Percentiles rank a stretch among this genome's conserved stretches.
phyloP scores from a whole-genome alignment of 2,888 invertebrate genomes.

The Orthosia gracilis region DNA sequence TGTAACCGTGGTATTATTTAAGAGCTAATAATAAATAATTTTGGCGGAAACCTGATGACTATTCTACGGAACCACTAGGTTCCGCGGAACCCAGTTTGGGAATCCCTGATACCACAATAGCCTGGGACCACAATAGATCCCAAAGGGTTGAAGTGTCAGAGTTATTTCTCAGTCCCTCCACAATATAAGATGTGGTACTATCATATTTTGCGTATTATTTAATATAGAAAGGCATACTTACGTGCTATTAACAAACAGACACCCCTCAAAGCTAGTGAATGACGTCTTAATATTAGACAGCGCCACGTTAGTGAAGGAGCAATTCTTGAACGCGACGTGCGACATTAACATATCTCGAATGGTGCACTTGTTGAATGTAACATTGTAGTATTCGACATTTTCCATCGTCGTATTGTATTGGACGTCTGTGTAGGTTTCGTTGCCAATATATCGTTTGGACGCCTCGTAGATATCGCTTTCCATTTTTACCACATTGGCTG shows the following conservation, averaged over 20 bases:
- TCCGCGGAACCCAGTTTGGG: too few relatives aligned
- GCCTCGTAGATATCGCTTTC: slow-evolving; percentile 80
- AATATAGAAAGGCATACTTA: slow-evolving; percentile 72
- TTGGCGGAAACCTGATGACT: too few relatives aligned
- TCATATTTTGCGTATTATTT: too few relatives aligned
- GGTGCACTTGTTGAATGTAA: slow-evolving; percentile 92
- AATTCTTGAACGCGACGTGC: slow-evolving; percentile 94
- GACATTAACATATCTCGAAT: slow-evolving; percentile 93
- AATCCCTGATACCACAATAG: too few relatives aligned
- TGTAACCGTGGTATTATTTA: too few relatives aligned
- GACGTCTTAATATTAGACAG: slow-evolving; percentile 94
- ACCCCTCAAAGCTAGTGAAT: slow-evolving; percentile 92
- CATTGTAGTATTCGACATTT: slow-evolving; percentile 92
- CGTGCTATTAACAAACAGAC: slow-evolving; percentile 92
- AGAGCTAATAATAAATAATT: too few relatives aligned
- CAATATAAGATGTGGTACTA: too few relatives aligned
- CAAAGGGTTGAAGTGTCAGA: too few relatives aligned
- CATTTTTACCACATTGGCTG: slow-evolving; percentile 85
- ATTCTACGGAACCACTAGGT: too few relatives aligned
- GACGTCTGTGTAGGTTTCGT: slow-evolving; percentile 78
- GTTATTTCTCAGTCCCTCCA: too few relatives aligned
- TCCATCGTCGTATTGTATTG: slow-evolving; percentile 92
- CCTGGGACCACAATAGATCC: too few relatives aligned
- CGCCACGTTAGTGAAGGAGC: slow-evolving; percentile 93
- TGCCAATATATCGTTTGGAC: slow-evolving; percentile 75